phyloP scores from a whole-genome alignment of 2,888 invertebrate genomes.

The Elegia similella region DNA sequence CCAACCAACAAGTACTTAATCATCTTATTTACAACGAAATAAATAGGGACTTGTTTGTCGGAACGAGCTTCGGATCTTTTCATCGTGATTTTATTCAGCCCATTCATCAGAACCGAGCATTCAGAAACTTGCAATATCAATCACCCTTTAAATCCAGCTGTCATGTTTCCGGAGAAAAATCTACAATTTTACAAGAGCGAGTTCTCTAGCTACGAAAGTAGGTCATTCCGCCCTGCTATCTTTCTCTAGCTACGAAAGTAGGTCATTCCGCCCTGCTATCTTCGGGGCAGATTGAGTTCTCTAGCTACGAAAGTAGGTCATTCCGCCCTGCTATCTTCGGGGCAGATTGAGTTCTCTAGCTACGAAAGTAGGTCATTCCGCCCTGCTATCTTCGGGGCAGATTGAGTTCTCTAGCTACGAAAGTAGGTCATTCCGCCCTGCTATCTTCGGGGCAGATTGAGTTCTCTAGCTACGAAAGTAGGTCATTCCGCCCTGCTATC shows the following conservation, averaged over 20 bases:
- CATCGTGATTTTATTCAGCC: too few species aligned
- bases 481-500: too few species aligned
- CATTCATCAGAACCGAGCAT: too few species aligned
- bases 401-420: too few species aligned
- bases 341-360: neutral
- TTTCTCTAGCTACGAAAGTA: too few species aligned
- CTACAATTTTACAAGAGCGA: neutral
- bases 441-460: neutral
- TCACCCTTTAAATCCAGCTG: neutral
- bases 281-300: neutral
- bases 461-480: neutral
- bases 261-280: neutral
- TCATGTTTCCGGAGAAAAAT: conserved; percentile 1
- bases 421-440: too few species aligned
- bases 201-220: neutral
- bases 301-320: too few species aligned
- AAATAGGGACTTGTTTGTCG: too few species aligned
- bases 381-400: conserved; percentile 2
- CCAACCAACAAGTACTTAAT: too few species aligned
- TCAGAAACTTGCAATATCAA: neutral
- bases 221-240: neutral
- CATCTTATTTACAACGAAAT: too few species aligned
- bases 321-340: conserved; percentile 1
- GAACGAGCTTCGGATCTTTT: too few species aligned
- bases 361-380: too few species aligned